These are phyloP conservation scores for Pyxicephalus adspersus DNA, from an alignment of 2,113 vertebrate species.

Conservation along the genomic window DNA sequence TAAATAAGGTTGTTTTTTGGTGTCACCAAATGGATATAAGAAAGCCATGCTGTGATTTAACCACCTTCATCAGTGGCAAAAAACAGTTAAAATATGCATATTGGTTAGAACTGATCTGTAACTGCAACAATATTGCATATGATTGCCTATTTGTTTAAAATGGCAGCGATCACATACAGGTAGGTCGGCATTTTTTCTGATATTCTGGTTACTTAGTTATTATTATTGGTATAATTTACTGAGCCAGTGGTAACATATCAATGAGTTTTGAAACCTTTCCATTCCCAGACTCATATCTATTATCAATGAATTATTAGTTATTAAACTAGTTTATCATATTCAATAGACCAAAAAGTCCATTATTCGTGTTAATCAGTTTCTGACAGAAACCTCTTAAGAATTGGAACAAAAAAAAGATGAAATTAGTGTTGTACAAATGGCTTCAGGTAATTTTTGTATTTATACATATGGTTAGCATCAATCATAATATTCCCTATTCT, in stretches of 20 bases:
- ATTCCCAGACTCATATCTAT: not conserved
- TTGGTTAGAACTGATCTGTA: no score
- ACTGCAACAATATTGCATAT: no score
- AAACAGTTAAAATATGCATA: no score
- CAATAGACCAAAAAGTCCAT: not conserved
- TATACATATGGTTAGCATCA: conserved; percentile 17
- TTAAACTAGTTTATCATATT: not conserved
- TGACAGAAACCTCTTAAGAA: not conserved
- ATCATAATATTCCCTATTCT: not conserved
- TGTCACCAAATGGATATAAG: no score
- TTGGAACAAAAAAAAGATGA: not conserved
- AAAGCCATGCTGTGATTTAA: no score
- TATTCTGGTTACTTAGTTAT: no score
- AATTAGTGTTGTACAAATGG: conserved; percentile 2
- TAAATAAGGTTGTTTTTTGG: no score
- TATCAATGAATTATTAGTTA: conserved; percentile 8
- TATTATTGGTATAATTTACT: not conserved
- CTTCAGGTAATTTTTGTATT: conserved; percentile 23
- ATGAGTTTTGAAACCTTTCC: not conserved
- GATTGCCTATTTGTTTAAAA: no score
- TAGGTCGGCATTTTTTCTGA: no score
- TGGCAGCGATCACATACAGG: no score
- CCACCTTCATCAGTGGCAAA: no score
- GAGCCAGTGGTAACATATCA: not conserved
- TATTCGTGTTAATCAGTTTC: not conserved